These are phyloP conservation scores for Hippopotamyrus pictus DNA, from an alignment of 2,797 vertebrate species.

Conservation along the genomic window DNA sequence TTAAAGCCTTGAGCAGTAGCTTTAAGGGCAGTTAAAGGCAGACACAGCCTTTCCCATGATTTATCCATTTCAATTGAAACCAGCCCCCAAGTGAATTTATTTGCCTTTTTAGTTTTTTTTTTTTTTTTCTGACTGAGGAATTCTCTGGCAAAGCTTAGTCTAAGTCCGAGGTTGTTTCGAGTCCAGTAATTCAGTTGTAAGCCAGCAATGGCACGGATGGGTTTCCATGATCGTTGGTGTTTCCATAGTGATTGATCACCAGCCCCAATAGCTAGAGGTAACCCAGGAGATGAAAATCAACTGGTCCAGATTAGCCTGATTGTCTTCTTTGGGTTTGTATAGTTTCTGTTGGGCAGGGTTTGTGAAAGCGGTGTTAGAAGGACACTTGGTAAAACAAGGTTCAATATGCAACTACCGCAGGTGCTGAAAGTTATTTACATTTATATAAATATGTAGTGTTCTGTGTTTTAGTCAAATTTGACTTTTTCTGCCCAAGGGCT, in stretches of 20 bases:
- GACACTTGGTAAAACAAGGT: background rate
- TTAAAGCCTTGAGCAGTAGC: background rate
- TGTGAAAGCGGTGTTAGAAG: background rate
- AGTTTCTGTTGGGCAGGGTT: background rate
- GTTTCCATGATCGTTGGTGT: background rate
- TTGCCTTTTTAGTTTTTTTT: background rate
- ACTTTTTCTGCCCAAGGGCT: background rate
- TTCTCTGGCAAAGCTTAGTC: background rate
- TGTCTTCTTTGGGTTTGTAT: background rate
- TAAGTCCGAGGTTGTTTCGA: background rate
- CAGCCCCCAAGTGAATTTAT: background rate
- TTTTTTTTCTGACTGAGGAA: background rate
- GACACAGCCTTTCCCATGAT: background rate
- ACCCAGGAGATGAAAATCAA: background rate
- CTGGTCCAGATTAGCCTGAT: background rate
- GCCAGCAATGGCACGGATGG: background rate
- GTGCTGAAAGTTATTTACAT: background rate
- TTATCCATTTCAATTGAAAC: constrained; percentile 1
- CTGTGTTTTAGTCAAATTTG: background rate
- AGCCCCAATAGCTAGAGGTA: background rate
- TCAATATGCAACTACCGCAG: background rate
- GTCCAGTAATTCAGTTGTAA: background rate
- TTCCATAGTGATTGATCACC: background rate
- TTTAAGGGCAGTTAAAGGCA: background rate
- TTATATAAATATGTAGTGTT: background rate